Percentiles rank a stretch among this genome's conserved stretches.
phyloP scores from a whole-genome alignment of 2,797 vertebrate genomes.

The Cercopithecus hamlyni region DNA sequence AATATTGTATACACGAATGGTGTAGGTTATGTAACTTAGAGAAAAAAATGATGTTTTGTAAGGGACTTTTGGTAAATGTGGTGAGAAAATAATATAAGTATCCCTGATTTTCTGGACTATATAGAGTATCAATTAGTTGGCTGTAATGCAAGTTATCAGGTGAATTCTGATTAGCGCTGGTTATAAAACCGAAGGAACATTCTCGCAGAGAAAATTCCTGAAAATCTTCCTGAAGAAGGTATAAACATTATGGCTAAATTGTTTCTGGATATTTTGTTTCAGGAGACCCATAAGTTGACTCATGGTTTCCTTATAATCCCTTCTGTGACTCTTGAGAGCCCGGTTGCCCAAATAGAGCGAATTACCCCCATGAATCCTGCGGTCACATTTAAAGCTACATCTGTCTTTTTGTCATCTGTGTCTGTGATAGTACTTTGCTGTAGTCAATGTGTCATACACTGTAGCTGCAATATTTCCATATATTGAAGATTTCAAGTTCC shows the following conservation, averaged over 20 bases:
- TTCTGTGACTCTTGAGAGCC: neutral
- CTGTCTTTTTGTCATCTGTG: rapidly evolving
- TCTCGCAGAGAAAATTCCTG: neutral
- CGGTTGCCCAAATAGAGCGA: neutral
- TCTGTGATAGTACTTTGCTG: neutral
- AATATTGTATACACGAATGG: neutral
- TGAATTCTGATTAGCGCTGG: neutral
- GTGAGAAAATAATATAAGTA: neutral
- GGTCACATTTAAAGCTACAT: neutral
- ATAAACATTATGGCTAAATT: neutral
- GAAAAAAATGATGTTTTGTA: neutral
- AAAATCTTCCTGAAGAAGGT: neutral
- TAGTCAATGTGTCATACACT: neutral
- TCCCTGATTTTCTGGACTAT: neutral
- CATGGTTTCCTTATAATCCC: neutral
- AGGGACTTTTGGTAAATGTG: neutral
- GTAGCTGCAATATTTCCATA: rapidly evolving
- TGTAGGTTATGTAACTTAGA: constrained; percentile 2
- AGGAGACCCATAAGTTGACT: neutral
- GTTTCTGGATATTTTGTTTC: neutral
- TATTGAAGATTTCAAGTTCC: neutral
- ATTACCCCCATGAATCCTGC: neutral
- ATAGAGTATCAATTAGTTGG: neutral
- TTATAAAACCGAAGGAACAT: neutral
- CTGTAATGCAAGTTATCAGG: neutral